These are phyloP conservation scores for Vimba vimba DNA, from an alignment of 2,113 vertebrate species.

Conservation along the genomic window DNA sequence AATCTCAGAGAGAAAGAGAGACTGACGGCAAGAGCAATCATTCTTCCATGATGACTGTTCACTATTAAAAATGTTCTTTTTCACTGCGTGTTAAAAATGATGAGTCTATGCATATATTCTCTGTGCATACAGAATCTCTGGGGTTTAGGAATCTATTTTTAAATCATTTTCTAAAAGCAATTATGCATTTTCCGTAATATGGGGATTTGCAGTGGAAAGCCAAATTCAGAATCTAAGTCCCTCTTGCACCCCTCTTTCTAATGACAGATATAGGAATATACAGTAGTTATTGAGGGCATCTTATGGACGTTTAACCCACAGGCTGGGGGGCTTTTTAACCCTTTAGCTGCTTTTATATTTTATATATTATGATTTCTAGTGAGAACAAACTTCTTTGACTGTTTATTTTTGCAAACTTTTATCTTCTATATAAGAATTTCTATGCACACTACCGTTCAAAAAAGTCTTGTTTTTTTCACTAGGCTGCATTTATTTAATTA, in stretches of 20 bases:
- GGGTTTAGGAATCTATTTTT: conserved; percentile 31
- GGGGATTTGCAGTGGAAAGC: conserved; percentile 14
- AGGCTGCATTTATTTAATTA: background rate
- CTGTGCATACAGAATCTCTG: conserved; percentile 1
- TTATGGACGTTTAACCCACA: background rate
- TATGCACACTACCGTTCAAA: background rate
- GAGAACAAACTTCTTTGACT: background rate
- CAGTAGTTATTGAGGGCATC: background rate
- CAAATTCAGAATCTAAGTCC: conserved; percentile 25
- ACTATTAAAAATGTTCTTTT: conserved; percentile 40
- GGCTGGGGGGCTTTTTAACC: background rate
- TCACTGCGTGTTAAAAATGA: conserved; percentile 44
- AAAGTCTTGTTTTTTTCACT: background rate
- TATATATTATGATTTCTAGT: background rate
- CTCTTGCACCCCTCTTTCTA: conserved; percentile 12
- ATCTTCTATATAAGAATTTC: background rate
- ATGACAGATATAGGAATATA: conserved; percentile 1
- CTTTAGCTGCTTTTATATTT: background rate
- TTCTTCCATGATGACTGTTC: conserved; percentile 44
- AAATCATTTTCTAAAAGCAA: conserved; percentile 37
- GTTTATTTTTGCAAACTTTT: background rate
- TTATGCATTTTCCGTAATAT: conserved; percentile 15
- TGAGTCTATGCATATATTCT: conserved; percentile 41
- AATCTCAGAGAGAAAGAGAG: conserved; percentile 42
- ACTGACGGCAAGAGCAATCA: conserved; percentile 39